Evolutionary conservation across 53 echinoderm and acorn worm genomes (phyloP).

Genomic region (Echinarachnius parma): DNA sequence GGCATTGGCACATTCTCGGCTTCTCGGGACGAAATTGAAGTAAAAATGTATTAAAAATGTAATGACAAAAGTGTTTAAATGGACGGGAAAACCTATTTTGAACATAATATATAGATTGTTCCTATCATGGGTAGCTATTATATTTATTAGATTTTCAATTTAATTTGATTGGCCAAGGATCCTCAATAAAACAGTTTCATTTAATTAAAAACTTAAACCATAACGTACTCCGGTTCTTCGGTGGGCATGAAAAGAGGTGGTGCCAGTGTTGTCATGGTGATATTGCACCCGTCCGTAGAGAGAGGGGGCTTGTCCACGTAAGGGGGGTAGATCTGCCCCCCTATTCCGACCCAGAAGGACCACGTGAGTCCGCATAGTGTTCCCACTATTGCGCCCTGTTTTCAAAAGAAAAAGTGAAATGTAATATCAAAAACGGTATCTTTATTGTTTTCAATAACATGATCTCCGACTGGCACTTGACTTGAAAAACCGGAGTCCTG

Average conservation of each 20-base stretch:
- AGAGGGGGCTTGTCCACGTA: conserved; percentile 63
- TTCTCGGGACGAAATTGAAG: no score
- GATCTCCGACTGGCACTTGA: no score
- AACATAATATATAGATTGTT: no score
- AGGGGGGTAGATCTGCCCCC: conserved; percentile 88
- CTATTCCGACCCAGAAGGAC: conserved; percentile 82
- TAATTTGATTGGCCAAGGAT: no score
- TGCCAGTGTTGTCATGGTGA: conserved; percentile 10
- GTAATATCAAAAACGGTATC: not conserved
- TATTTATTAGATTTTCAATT: no score
- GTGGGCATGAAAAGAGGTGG: not conserved
- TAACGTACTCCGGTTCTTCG: conserved; percentile 12
- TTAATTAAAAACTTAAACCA: not conserved
- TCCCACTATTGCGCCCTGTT: conserved; percentile 76
- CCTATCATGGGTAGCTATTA: no score
- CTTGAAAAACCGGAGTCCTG: no score
- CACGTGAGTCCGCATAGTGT: conserved; percentile 55
- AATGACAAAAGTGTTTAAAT: not conserved
- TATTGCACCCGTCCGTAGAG: conserved; percentile 57
- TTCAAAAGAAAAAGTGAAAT: not conserved
- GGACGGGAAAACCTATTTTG: not conserved
- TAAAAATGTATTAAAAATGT: not conserved
- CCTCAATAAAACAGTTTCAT: no score
- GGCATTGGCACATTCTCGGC: no score
- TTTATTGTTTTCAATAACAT: no score